Evolutionary conservation across 2,797 vertebrate genomes (phyloP).

Genomic region (Prunella strophiata): DNA sequence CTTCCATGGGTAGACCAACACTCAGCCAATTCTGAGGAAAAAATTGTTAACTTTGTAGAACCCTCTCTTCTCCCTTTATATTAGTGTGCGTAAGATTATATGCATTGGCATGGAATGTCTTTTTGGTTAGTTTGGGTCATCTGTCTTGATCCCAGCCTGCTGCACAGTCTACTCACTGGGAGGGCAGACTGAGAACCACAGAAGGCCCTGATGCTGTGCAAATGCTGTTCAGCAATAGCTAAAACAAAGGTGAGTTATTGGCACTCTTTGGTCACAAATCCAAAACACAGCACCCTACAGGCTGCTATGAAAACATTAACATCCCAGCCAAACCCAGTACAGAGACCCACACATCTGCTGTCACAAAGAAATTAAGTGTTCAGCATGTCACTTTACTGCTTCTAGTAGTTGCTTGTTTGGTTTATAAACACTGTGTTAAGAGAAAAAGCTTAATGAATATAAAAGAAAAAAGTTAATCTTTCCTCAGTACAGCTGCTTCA

Average conservation of each 20-base stretch:
- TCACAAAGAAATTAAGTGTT: not conserved
- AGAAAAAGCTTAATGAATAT: not conserved
- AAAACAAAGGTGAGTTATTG: not conserved
- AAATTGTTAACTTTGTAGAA: not conserved
- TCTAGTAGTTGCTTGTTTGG: not conserved
- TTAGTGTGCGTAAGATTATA: not conserved
- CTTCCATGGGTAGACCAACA: not conserved
- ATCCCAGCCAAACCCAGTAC: not conserved
- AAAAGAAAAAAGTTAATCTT: not conserved
- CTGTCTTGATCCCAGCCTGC: accelerated
- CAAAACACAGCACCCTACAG: not conserved
- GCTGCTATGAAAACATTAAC: not conserved
- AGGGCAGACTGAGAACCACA: not conserved
- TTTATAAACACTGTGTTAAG: not conserved
- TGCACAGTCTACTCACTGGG: accelerated
- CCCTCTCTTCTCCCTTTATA: not conserved
- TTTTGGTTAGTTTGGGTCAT: not conserved
- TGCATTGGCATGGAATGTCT: not conserved
- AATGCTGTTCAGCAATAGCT: not conserved
- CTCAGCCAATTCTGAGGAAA: not conserved
- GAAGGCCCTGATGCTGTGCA: not conserved
- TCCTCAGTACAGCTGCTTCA: not conserved
- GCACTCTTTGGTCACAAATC: not conserved
- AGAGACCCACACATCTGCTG: not conserved
- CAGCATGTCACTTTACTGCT: not conserved